Evolutionary conservation across 2,113 vertebrate species (phyloP), one percentile per base, ranked within the genome.

Genomic region (Procapra przewalskii): DNA sequence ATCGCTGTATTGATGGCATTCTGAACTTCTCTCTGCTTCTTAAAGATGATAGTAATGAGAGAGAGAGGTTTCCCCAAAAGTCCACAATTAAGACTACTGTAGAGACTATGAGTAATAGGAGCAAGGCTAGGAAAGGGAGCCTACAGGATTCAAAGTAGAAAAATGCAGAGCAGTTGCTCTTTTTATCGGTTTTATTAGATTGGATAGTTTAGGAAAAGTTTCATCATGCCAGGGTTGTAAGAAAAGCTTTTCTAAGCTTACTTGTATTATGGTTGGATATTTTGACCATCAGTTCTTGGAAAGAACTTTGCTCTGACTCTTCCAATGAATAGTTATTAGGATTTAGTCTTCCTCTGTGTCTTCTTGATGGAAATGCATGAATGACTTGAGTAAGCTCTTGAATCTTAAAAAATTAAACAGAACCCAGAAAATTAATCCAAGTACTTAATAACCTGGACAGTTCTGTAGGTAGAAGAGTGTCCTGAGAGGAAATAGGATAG

Each of bases 1-100:
- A 99, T 99, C 97, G 99, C 92, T 96, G 99, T 97, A 83, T 98
- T 99, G 81, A 98, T 99, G 64, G 99, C 98, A 0, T 98, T 99
- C 96, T 98, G 98, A 97, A 97, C 81, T 98, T 99, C 98, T 98
- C 98, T 99, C 94, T 97, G 97, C 93, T 98, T 98, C 97, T 98
- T 98, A 96, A 99, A 98, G 96, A 99, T 98, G 79, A 98, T 97
- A 84, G 98, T 48, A 52, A 99, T 98, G n/a, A 36, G 91, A 99
- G 98, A 90, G 98, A 99, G 92, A 99, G 94, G 17, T 99, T 99
- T 92, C 99, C 99, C 71, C 98, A 97, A n/a, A 99, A 97, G 29
- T 98, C 99, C 90, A 98, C 59, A 4, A 98, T 31, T 15, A 98
- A 98, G 80, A 99, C 98, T 77, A 98, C 29, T 0, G 90, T 89